These are phyloP conservation scores for Elaphurus davidianus DNA, from an alignment of 2,113 vertebrate genomes.

Conservation along the genomic window DNA sequence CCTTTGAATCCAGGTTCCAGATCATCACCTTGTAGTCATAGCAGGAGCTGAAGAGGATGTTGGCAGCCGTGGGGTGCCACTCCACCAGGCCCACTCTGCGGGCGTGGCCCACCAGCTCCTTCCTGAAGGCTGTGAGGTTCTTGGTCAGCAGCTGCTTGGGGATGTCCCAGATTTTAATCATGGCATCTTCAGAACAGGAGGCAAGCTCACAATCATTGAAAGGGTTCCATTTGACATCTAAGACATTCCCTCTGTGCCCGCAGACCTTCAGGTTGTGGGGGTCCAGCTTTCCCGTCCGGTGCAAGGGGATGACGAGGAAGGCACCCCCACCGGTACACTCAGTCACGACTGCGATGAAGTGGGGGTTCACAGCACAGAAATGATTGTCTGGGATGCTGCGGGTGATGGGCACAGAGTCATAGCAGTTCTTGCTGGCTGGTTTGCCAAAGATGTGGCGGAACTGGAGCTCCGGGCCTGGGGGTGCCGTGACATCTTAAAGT, in stretches of 20 bases:
- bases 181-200: constrained; percentile 92
- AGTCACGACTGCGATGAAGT: constrained; percentile 93
- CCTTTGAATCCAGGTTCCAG: constrained; percentile 90
- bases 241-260: constrained; percentile 90
- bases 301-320: constrained; percentile 91
- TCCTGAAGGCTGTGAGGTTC: constrained; percentile 86
- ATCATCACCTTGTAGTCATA: constrained; percentile 97
- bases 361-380: constrained; percentile 92
- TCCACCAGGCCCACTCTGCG: constrained; percentile 92
- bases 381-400: constrained; percentile 92
- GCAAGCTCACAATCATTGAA: constrained; percentile 93
- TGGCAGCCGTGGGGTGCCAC: constrained; percentile 92
- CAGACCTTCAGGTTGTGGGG: constrained; percentile 90
- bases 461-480: constrained; percentile 89
- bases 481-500: constrained; percentile 90
- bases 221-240: constrained; percentile 96
- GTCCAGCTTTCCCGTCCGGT: constrained; percentile 92
- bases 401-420: constrained; percentile 90
- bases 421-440: constrained; percentile 86
- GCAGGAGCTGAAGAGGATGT: constrained; percentile 92
- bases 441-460: constrained; percentile 93
- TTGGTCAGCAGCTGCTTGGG: constrained; percentile 85
- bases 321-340: constrained; percentile 91
- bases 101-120: constrained; percentile 89
- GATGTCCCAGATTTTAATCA: constrained; percentile 94